Evolutionary conservation across 1,140 invertebrate genomes (phyloP).

Genomic region (Anastrepha ludens): DNA sequence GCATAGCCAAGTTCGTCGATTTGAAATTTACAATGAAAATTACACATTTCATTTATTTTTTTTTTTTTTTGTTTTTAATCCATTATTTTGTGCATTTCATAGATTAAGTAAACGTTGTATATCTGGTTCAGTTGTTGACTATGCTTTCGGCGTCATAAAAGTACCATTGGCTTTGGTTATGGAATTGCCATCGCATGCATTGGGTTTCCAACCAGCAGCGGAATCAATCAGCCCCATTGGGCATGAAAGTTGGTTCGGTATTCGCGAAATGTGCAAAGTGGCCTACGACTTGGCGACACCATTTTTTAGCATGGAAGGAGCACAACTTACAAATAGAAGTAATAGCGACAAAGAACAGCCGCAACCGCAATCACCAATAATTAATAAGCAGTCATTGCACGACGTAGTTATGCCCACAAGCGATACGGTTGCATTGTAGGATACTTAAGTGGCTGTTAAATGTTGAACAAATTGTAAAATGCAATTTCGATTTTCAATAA

Average conservation of each 20-base stretch:
- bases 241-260: slow-evolving; percentile 76
- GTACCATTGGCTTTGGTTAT: slow-evolving; percentile 82
- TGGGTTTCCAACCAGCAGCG: slow-evolving; percentile 80
- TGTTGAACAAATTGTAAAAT: not conserved
- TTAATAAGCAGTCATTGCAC: not conserved
- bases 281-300: slow-evolving; percentile 56
- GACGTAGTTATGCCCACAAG: too few relatives aligned
- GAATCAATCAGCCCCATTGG: slow-evolving; percentile 78
- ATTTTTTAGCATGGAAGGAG: not conserved
- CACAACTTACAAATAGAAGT: not conserved
- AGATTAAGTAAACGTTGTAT: slow-evolving; percentile 76
- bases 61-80: too few relatives aligned
- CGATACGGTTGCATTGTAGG: not conserved
- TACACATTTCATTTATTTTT: not conserved
- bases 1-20: slow-evolving; percentile 60
- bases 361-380: not conserved
- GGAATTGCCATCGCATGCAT: slow-evolving; percentile 79
- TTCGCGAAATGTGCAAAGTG: slow-evolving; percentile 71
- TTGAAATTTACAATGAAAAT: not conserved
- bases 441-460: slow-evolving; percentile 3
- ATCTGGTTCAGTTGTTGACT: slow-evolving; percentile 83
- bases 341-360: not conserved
- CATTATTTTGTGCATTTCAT: not conserved
- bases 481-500: not conserved
- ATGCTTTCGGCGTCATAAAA: slow-evolving; percentile 78